A percentile compares a stretch with the other conserved stretches of the same genome.
phyloP scores from a whole-genome alignment of 2,797 vertebrate genomes.

The Chaenodraco wilsoni region DNA sequence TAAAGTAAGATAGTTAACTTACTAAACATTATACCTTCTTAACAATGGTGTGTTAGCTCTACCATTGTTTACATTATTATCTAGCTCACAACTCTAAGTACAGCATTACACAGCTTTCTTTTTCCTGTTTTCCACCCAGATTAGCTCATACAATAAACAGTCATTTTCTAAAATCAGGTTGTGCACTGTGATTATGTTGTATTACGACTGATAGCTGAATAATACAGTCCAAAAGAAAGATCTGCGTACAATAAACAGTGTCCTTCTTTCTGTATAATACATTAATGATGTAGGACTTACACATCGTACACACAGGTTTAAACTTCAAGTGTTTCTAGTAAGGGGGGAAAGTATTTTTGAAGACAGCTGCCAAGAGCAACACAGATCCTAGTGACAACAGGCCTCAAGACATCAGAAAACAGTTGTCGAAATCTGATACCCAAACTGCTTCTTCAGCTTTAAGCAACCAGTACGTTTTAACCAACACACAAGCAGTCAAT shows the following conservation, averaged over 20 bases:
- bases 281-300: not conserved
- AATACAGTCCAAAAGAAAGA: not conserved
- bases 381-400: slow-evolving; percentile 35
- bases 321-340: slow-evolving; percentile 4
- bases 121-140: not conserved
- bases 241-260: not conserved
- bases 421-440: slow-evolving; percentile 23
- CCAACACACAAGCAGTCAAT: not conserved
- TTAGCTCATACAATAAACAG: not conserved
- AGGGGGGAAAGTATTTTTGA: slow-evolving; percentile 8
- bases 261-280: not conserved
- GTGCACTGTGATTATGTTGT: not conserved
- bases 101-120: not conserved
- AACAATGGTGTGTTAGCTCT: too few species aligned
- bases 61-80: not conserved
- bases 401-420: slow-evolving; percentile 13
- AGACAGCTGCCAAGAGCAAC: slow-evolving; percentile 17
- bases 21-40: too few species aligned
- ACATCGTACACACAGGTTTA: not conserved
- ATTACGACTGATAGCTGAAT: not conserved
- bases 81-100: not conserved
- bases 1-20: not conserved
- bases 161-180: not conserved
- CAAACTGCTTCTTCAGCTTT: slow-evolving; percentile 3
- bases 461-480: not conserved